A percentile compares a stretch with the other conserved stretches of the same genome.
Evolutionary conservation across 2,797 vertebrate species (phyloP).

Genomic region (Scleropages formosus): DNA sequence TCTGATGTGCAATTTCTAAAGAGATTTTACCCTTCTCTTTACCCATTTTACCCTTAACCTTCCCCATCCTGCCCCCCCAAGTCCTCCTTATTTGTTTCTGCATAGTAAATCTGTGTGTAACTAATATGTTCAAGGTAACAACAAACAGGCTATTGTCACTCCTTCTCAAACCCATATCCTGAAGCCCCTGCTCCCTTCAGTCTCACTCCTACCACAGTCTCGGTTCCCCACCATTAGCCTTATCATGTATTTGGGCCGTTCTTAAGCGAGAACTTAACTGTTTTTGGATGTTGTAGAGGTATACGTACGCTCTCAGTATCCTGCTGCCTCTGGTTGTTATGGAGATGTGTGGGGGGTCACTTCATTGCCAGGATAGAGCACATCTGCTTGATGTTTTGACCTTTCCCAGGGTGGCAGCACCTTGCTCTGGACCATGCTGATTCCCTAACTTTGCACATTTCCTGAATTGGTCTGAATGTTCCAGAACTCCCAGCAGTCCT

Average conservation of each 20-base stretch:
- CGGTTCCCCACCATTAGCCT: neutral
- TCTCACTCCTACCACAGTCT: neutral
- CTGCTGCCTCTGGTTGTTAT: neutral
- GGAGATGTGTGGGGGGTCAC: neutral
- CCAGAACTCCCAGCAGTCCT: neutral
- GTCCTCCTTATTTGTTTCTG: constrained; percentile 51
- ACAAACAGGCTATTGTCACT: constrained; percentile 34
- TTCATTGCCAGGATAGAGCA: constrained; percentile 19
- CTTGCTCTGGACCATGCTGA: neutral
- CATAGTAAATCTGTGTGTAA: too few species aligned
- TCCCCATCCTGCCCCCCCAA: constrained; percentile 34
- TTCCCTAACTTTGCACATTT: constrained; percentile 4
- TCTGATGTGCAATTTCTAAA: too few species aligned
- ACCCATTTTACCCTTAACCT: too few species aligned
- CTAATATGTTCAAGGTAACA: too few species aligned
- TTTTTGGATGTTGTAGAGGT: too few species aligned
- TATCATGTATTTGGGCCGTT: neutral
- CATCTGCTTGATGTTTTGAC: constrained; percentile 39
- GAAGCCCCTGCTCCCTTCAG: neutral
- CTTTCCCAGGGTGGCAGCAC: constrained; percentile 27
- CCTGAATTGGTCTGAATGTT: constrained; percentile 8
- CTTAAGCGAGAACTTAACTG: too few species aligned
- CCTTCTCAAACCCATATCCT: neutral
- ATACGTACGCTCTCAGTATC: too few species aligned
- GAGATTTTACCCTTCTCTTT: too few species aligned